phyloP scores from a whole-genome alignment of 2,888 invertebrate species.

The Meteorus cinctellus region DNA sequence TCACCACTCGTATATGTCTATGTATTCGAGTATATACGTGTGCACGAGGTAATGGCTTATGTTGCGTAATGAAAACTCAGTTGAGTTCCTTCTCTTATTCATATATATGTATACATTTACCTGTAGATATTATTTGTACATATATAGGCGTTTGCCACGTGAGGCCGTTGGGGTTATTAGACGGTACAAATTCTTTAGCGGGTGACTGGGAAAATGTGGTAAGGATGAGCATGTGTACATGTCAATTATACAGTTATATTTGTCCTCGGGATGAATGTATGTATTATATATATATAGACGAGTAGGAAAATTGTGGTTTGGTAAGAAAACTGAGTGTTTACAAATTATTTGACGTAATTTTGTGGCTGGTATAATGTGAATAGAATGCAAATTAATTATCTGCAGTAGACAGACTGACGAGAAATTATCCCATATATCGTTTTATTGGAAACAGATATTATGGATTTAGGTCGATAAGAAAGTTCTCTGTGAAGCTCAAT shows the following conservation, averaged over 20 bases:
- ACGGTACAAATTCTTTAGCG: slow-evolving; percentile 35
- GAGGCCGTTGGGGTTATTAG: slow-evolving; percentile 40
- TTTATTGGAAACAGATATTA: no score
- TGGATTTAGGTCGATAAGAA: no score
- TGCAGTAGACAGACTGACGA: no score
- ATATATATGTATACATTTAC: not conserved
- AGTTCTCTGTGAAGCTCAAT: no score
- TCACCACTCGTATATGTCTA: not conserved
- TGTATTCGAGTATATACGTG: not conserved
- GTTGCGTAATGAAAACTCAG: slow-evolving; percentile 32
- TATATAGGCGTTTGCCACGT: slow-evolving; percentile 24
- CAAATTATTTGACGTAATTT: no score
- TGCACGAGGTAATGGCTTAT: not conserved
- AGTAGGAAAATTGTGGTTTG: no score
- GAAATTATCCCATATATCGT: no score
- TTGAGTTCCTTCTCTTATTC: not conserved
- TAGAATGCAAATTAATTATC: no score
- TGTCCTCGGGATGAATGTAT: not conserved
- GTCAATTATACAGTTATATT: slow-evolving; percentile 13
- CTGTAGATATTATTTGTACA: not conserved
- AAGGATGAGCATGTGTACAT: slow-evolving; percentile 29
- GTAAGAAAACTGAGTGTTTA: no score
- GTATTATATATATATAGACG: not conserved
- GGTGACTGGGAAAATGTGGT: not conserved
- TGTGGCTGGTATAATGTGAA: no score